These are phyloP conservation scores for Drosophila eugracilis DNA, from an alignment of 1,140 invertebrate species.

Conservation along the genomic window DNA sequence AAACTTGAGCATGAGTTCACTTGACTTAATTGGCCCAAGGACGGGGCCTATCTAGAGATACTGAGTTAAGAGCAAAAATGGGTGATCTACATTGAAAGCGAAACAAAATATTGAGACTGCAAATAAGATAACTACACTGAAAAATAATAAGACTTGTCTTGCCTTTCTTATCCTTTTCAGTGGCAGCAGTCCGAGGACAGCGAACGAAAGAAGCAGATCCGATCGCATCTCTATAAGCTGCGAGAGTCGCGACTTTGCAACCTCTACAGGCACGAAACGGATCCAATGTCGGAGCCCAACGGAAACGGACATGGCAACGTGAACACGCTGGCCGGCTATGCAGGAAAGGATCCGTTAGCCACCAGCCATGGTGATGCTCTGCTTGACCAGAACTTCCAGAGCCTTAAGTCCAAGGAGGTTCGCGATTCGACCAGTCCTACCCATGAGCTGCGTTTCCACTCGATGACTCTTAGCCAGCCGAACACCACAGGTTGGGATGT, in stretches of 20 bases:
- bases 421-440: slow-evolving; percentile 91
- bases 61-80: neutral
- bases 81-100: neutral
- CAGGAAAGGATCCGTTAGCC: slow-evolving; percentile 76
- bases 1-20: slow-evolving; percentile 26
- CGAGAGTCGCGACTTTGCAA: slow-evolving; percentile 90
- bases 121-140: neutral
- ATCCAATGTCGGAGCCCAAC: slow-evolving; percentile 82
- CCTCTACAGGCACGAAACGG: slow-evolving; percentile 86
- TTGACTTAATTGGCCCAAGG: slow-evolving; percentile 71
- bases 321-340: slow-evolving; percentile 55
- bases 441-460: slow-evolving; percentile 84
- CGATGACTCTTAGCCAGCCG: slow-evolving; percentile 72
- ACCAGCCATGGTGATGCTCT: slow-evolving; percentile 89
- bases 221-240: slow-evolving; percentile 92
- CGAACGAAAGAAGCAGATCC: slow-evolving; percentile 93
- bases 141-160: neutral
- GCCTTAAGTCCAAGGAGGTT: slow-evolving; percentile 91
- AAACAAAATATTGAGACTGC: neutral
- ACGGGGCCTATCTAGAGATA: slow-evolving; percentile 20
- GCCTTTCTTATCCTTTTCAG: slow-evolving; percentile 85
- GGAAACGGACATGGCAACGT: slow-evolving; percentile 23
- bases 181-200: slow-evolving; percentile 95
- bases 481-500: slow-evolving; percentile 85
- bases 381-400: slow-evolving; percentile 90